These are phyloP conservation scores for Atherinosoma microstoma DNA, from an alignment of 2,797 vertebrate genomes.

Conservation along the genomic window DNA sequence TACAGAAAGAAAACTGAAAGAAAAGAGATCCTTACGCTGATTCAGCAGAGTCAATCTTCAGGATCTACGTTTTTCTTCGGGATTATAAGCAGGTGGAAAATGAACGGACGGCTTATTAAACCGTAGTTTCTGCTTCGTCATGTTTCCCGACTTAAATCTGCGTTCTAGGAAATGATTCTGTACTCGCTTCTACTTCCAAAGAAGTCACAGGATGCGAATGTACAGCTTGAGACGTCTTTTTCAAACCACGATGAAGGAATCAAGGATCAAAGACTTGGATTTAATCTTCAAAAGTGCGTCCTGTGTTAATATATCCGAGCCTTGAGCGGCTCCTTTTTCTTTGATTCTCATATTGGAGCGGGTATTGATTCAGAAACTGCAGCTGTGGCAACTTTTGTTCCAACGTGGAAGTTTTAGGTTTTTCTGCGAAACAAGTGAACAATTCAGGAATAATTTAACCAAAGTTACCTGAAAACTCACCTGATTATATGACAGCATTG, in stretches of 20 bases:
- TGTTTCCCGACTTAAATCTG: not conserved
- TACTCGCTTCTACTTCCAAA: not conserved
- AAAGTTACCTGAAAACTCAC: too few relatives aligned
- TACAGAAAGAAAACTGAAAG: slow-evolving; percentile 34
- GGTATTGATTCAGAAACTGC: slow-evolving; percentile 7
- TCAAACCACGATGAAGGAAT: slow-evolving; percentile 14
- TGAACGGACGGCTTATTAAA: not conserved
- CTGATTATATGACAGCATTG: not conserved
- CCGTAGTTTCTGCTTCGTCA: not conserved
- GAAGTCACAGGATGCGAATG: not conserved
- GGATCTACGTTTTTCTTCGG: slow-evolving; percentile 2
- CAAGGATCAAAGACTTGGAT: slow-evolving; percentile 35
- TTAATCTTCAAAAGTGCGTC: slow-evolving; percentile 30
- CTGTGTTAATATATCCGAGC: slow-evolving; percentile 27
- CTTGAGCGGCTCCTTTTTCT: slow-evolving; percentile 14
- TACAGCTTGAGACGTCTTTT: not conserved
- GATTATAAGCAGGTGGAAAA: slow-evolving; percentile 16
- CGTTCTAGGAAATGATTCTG: not conserved
- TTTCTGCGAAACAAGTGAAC: not conserved
- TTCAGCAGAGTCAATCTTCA: slow-evolving; percentile 22
- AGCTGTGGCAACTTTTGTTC: slow-evolving; percentile 10
- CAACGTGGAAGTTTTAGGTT: not conserved
- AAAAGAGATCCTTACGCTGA: slow-evolving; percentile 7
- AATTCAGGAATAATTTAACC: too few relatives aligned
- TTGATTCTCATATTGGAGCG: not conserved